Evolutionary conservation across 2,113 vertebrate species (phyloP), one percentile per base, ranked within the genome.

Genomic region (Phyllopteryx taeniolatus): DNA sequence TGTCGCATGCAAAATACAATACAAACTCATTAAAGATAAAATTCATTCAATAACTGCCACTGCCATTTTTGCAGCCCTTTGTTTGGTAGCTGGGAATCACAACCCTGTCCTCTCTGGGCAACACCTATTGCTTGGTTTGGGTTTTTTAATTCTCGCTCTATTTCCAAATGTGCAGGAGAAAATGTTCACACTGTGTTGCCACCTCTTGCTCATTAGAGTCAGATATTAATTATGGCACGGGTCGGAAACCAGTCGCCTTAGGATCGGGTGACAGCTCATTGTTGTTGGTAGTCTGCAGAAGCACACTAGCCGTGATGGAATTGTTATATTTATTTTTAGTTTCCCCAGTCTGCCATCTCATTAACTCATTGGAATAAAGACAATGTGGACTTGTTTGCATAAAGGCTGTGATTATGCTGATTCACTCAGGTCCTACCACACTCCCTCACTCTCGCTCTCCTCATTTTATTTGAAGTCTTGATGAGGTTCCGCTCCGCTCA

Each of bases 311-410:
- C 56, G 77, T 88, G 86, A 91, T 87, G 83, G 84, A 89, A 80
- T 84, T 87, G 81, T 85, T 72, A 62, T 62, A 39, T 6, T 39
- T 39, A 39, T 39, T 53, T 60, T 42, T 42, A 8, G 8, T 20
- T 46, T 20, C n/a, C 42, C 67, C 68, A 72, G 70, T 82, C 83
- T 81, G 86, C 89, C 92, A 91, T 88, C 86, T 93, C 88, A 91
- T 93, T 92, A 92, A 90, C 85, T 85, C 84, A 86, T 88, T 87
- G 89, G 79, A 90, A 89, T 90, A 87, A 91, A 91, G 88, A 90
- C 88, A 88, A 85, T 65, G 83, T 80, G 43, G 81, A 87, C 79
- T 84, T 90, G 83, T 90, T 92, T 85, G 80, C 80, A 89, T 91
- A 89, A 91, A 83, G 5, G 80, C 79, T 88, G 89, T 90, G 91